These are phyloP conservation scores for Palythoa grandiflora DNA, from an alignment of 92 coral and sea anemone genomes.

Conservation along the genomic window DNA sequence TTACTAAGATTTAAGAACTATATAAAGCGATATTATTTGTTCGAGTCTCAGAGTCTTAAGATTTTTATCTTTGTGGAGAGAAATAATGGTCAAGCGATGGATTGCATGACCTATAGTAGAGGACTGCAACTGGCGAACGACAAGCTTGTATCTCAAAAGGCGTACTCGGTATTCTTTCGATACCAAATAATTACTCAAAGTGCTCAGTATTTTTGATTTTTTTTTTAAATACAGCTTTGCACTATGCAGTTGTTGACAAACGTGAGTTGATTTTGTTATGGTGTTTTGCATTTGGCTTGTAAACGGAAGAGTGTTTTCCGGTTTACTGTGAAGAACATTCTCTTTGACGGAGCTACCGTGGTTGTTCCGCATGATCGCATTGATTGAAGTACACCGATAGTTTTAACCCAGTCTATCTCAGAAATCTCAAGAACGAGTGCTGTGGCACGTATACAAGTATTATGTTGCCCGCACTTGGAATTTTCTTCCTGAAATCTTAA, in stretches of 20 bases:
- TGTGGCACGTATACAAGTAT: neutral
- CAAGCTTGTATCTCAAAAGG: neutral
- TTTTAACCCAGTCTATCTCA: neutral
- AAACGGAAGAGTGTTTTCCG: slow-evolving; percentile 46
- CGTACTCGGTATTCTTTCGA: neutral
- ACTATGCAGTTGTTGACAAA: neutral
- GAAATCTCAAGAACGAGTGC: neutral
- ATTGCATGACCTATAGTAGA: slow-evolving; percentile 5
- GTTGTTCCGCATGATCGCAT: slow-evolving; percentile 1
- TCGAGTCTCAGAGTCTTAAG: neutral
- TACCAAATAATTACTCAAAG: neutral
- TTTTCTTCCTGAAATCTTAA: neutral
- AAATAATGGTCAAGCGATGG: neutral
- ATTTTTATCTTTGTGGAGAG: neutral
- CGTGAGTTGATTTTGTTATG: slow-evolving; percentile 6
- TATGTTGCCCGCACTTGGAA: neutral
- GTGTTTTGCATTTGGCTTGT: neutral
- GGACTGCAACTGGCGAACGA: neutral
- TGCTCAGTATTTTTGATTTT: neutral
- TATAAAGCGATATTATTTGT: neutral
- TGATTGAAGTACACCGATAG: slow-evolving; percentile 4
- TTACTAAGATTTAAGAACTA: neutral
- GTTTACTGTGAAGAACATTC: slow-evolving; percentile 6
- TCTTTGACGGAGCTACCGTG: neutral
- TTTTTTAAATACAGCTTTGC: neutral